phyloP scores from a whole-genome alignment of 2,797 vertebrate genomes.

The Semaprochilodus insignis region DNA sequence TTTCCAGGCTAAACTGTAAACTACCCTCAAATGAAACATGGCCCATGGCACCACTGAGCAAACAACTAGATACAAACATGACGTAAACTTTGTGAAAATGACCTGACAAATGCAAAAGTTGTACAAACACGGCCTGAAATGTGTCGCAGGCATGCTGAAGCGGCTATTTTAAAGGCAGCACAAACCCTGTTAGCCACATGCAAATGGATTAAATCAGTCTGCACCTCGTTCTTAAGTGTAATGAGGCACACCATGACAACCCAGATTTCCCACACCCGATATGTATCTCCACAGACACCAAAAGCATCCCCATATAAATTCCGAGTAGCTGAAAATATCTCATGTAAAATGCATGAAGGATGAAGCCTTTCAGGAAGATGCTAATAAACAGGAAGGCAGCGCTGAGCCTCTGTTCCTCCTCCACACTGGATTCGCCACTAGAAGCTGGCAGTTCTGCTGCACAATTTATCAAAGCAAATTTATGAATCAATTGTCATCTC shows the following conservation, averaged over 20 bases:
- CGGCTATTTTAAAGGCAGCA: conserved; percentile 36
- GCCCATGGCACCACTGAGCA: background rate
- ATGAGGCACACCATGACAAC: conserved; percentile 37
- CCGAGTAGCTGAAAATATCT: conserved; percentile 49
- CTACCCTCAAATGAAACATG: background rate
- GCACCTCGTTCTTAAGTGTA: conserved; percentile 41
- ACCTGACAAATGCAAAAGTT: conserved; percentile 14
- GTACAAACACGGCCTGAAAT: conserved; percentile 20
- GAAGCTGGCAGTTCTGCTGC: conserved; percentile 49
- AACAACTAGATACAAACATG: conserved; percentile 32
- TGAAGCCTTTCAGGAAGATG: conserved; percentile 50
- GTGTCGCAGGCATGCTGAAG: conserved; percentile 27
- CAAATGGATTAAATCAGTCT: conserved; percentile 36
- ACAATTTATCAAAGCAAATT: conserved; percentile 62
- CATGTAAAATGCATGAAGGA: conserved; percentile 58
- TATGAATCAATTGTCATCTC: conserved; percentile 62
- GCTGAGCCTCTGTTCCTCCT: conserved; percentile 35
- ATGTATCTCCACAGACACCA: conserved; percentile 20
- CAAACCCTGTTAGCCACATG: conserved; percentile 38
- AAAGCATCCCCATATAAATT: conserved; percentile 43
- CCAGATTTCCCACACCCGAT: conserved; percentile 22
- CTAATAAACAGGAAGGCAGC: conserved; percentile 55
- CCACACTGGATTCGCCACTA: conserved; percentile 46
- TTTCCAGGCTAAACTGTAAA: conserved; percentile 13
- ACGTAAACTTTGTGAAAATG: background rate